A percentile compares a stretch with the other conserved stretches of the same genome.
phyloP scores from a whole-genome alignment of 1,140 invertebrate genomes.

The Hypothenemus hampei region DNA sequence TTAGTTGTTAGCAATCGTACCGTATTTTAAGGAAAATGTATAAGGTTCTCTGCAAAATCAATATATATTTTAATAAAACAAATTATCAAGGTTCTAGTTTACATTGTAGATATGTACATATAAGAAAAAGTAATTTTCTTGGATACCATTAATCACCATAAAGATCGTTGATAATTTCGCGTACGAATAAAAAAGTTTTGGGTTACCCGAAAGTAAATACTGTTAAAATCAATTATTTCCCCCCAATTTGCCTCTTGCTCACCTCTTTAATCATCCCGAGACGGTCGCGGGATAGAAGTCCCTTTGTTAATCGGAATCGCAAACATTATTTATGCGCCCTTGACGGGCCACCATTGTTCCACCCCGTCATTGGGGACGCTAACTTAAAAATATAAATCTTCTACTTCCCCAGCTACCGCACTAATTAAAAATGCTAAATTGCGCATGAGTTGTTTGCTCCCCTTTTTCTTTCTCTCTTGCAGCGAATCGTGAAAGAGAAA shows the following conservation, averaged over 20 bases:
- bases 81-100: too few species aligned
- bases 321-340: slow-evolving; percentile 33
- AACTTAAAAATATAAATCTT: slow-evolving; percentile 35
- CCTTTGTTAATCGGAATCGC: slow-evolving; percentile 33
- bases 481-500: too few species aligned
- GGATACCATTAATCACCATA: too few species aligned
- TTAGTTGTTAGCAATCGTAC: too few species aligned
- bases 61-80: too few species aligned
- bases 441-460: slow-evolving; percentile 30
- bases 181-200: too few species aligned
- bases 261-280: slow-evolving; percentile 15
- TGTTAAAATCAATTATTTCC: slow-evolving; percentile 15
- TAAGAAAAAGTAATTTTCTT: too few species aligned
- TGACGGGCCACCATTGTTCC: slow-evolving; percentile 33
- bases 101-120: too few species aligned
- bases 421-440: slow-evolving; percentile 40
- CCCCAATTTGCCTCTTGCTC: slow-evolving; percentile 5
- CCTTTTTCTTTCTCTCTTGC: too few species aligned
- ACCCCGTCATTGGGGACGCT: slow-evolving; percentile 24
- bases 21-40: too few species aligned
- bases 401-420: slow-evolving; percentile 29
- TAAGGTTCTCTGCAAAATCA: too few species aligned
- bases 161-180: too few species aligned
- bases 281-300: slow-evolving; percentile 12
- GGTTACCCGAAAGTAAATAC: slow-evolving; percentile 7